phyloP scores from a whole-genome alignment of 2,888 invertebrate species.

The Linyphia triangularis region DNA sequence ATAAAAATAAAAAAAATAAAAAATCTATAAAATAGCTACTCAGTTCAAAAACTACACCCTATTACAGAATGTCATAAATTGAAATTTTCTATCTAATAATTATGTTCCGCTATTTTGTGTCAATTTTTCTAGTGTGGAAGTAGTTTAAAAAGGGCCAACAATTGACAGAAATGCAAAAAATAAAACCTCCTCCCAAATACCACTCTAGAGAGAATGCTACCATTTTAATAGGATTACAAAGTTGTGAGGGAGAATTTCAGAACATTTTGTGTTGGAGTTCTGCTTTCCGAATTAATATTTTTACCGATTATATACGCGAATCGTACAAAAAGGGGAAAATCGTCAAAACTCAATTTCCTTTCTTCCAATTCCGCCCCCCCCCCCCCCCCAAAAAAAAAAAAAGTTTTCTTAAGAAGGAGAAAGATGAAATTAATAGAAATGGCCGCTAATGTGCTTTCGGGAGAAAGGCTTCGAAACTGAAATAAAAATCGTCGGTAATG shows the following conservation, averaged over 20 bases:
- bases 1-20: no score
- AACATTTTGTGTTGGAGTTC: neutral
- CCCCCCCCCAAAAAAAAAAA: no score
- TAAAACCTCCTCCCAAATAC: no score
- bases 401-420: slow-evolving; percentile 14
- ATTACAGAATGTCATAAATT: no score
- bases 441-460: slow-evolving; percentile 28
- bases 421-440: slow-evolving; percentile 52
- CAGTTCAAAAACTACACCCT: no score
- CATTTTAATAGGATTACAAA: slow-evolving; percentile 38
- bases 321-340: neutral
- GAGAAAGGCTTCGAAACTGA: neutral
- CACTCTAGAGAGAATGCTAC: no score
- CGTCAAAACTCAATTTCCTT: slow-evolving; percentile 16
- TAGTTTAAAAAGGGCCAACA: no score
- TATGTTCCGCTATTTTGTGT: no score
- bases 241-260: neutral
- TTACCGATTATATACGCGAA: slow-evolving; percentile 24
- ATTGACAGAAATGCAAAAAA: neutral
- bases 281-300: slow-evolving; percentile 56
- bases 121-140: no score
- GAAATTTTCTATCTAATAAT: no score
- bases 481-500: neutral
- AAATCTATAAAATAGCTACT: no score
- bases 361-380: slow-evolving; percentile 19